Evolutionary conservation across 2,888 invertebrate genomes (phyloP), one percentile per base, ranked within the genome.

Genomic region (Piscicola geometra): DNA sequence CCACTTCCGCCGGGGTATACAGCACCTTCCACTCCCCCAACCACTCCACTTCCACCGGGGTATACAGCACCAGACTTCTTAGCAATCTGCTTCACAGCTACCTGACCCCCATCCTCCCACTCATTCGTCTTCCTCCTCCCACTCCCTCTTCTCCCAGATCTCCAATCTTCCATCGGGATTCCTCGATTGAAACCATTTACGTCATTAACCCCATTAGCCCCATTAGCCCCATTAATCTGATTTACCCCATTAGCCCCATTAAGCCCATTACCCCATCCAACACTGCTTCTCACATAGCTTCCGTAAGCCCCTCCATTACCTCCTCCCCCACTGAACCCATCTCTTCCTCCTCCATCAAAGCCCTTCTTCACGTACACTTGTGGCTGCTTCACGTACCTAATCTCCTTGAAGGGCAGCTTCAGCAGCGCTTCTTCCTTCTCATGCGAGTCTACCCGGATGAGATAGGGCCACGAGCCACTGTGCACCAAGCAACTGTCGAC

Each of bases 391-490:
- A 56, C 25, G n/a, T 18, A 32, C 33, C 64, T 56, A 33, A 73
- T 33, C 25, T 73, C 73, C n/a, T 30, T 35, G 36, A 50, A 73
- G 18, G 73, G 73, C 5, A 73, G 73, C 15, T n/a, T 60, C 64
- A 73, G n/a, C 5, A 64, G 18, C 12, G 36, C 36, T 56, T 73
- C 73, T n/a, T 73, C 73, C 28, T 73, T 73, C 9, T 73, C 60
- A 12, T 52, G 36, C 1, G 73, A 35, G 64, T 73, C 73, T 35
- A 73, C 60, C 1, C 33, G 21, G 18, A 56, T 2, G 1, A 73
- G 41, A n/a, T 64, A 73, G 64, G 73, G 73, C 73, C 73, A 73
- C 0, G 73, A 35, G 21, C 73, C 73, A n/a, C 56, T 73, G 25
- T 73, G 73, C 1, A 73, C 73, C 32, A 73, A n/a, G n/a, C 73